Base-by-base conservation (phyloP, 2,797 vertebrate species). In the Tachyglossus aculeatus region DNA sequence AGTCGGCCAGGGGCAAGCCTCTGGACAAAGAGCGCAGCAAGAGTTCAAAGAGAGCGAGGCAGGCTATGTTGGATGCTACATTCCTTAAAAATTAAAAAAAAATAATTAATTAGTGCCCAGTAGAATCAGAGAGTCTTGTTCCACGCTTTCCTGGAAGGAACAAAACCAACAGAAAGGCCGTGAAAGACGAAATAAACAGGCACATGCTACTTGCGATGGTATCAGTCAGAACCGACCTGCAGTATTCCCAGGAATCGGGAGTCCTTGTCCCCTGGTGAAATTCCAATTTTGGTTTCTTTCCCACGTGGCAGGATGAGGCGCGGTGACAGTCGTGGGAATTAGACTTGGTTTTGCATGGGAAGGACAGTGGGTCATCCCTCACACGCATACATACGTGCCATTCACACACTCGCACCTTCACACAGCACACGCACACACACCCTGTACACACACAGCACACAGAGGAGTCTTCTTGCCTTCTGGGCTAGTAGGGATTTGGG, bases 21-120 rank as follows among this genome's bases (percentile, higher is more conserved):
- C 63, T n/a, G 57, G 4, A 45, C 44, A 25, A 68, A 10, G 82
- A 86, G 83, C 86, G 86, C 84, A 84, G 80, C 67, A 67, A 71
- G 52, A 27, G 86, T 66, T 0, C 65, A 31, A 69, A 77, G 12
- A 84, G 78, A 36, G 77, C 73, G 64, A 70, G 86, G 80, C 88
- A 73, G 69, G 86, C 90, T 89, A 88, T 89, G 86, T 84, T 63
- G 86, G 88, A 85, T 84, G 91, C 92, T 93, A 93, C 92, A 92
- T 94, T 94, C 88, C 87, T 88, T 65, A 75, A 55, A 74, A 74
- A 72, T 87, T n/a, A n/a, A n/a, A n/a, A n/a, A 45, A 67, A 55
- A 27, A 61, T 51, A 24, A 29, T 24, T 29, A 68, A 66, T 69
- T 27, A 80, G 79, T 76, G 83, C 87, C 77, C 70, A 82, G 77